These are phyloP conservation scores for Microcebus griseorufus DNA, from an alignment of 2,113 vertebrate genomes.

Conservation along the genomic window DNA sequence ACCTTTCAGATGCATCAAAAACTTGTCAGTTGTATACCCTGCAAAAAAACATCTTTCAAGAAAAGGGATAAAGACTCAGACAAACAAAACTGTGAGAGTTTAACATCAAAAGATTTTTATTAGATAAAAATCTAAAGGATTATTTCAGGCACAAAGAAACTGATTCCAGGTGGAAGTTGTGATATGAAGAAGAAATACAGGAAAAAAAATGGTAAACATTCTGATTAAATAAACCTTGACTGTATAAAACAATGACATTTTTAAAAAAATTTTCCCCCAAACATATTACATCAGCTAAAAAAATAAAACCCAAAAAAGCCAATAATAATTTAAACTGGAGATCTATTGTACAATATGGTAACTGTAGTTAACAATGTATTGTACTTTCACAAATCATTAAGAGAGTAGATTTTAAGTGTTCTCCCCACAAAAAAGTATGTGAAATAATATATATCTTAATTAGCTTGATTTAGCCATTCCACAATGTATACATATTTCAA, in stretches of 20 bases:
- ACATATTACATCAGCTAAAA: neutral
- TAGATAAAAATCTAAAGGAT: neutral
- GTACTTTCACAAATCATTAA: neutral
- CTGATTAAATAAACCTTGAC: neutral
- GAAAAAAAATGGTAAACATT: neutral
- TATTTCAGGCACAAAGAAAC: slow-evolving; percentile 38
- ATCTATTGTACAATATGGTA: neutral
- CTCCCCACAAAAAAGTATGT: neutral
- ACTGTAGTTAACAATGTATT: neutral
- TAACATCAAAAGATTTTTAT: slow-evolving; percentile 10
- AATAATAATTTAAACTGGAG: neutral
- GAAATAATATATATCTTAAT: neutral
- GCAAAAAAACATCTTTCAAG: neutral
- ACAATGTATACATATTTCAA: neutral
- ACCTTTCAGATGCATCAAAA: neutral
- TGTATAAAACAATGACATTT: neutral
- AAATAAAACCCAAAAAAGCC: neutral
- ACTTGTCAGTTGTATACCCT: neutral
- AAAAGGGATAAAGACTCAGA: neutral
- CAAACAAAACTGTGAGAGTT: neutral
- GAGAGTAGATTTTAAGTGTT: neutral
- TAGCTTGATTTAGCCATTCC: neutral
- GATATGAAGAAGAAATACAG: neutral
- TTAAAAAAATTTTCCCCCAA: neutral
- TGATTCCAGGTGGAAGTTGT: neutral